phyloP scores from a whole-genome alignment of 2,888 invertebrate species.

The Drosophila demipolita region DNA sequence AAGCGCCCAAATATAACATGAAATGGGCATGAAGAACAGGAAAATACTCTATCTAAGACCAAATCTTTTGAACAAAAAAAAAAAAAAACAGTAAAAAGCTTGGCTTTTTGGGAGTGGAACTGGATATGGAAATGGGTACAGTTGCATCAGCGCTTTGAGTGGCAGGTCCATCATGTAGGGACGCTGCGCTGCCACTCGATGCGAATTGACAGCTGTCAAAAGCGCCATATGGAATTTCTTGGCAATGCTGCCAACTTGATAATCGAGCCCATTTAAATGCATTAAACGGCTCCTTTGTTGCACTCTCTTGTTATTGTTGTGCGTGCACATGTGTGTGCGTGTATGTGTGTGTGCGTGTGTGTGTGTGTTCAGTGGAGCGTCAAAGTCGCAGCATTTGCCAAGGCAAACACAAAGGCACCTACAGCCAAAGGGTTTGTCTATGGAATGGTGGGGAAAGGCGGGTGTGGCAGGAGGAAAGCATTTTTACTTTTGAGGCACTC shows the following conservation, averaged over 20 bases:
- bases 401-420: conserved; percentile 33
- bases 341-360: conserved; percentile 13
- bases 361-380: conserved; percentile 41
- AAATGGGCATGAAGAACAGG: conserved; percentile 27
- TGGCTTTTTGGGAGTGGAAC: conserved; percentile 5
- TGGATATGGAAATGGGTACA: background rate
- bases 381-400: conserved; percentile 22
- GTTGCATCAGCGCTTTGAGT: conserved; percentile 8
- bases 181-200: conserved; percentile 46
- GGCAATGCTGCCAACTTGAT: conserved; percentile 50
- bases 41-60: background rate
- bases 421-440: background rate
- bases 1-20: conserved; percentile 24
- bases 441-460: background rate
- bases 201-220: conserved; percentile 56
- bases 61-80: background rate
- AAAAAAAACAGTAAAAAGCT: background rate
- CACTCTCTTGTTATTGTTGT: conserved; percentile 6
- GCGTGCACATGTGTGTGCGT: background rate
- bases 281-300: conserved; percentile 52
- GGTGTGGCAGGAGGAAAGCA: background rate
- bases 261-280: conserved; percentile 75
- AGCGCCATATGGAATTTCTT: conserved; percentile 50
- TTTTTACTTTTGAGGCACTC: conserved; percentile 57
- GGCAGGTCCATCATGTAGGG: conserved; percentile 28